Base-by-base conservation (phyloP, 2,888 invertebrate species). In the Orchesella flavescens region DNA sequence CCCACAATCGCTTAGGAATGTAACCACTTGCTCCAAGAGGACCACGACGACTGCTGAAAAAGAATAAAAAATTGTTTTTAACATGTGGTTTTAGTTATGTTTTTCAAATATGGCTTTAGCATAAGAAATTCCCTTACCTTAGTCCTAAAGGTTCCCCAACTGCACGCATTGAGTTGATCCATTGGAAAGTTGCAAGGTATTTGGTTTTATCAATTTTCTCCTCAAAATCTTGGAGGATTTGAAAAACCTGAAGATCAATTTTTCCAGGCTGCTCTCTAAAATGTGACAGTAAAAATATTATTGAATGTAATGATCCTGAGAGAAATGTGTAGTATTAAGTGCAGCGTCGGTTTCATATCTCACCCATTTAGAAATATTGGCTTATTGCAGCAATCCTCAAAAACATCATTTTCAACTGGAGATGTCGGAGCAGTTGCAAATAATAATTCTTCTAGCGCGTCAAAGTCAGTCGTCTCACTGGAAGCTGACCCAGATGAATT, bases 231-330 rank as follows among this genome's bases (percentile, higher is more conserved):
- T 92, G 91, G 80, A 97, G 89, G 44, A 96, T 96, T 88, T 94
- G 94, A 89, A 93, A 93, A 74, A 96, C 95, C 86, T 95, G 93
- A 74, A 93, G 91, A 90, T 97, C 97, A 87, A 94, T 92, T 89
- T 95, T 96, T 0, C 94, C 93, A 0, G 96, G 95, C 88, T 92
- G 92, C 88, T 93, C 92, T 0, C 96, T 96, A 24, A 17, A 71
- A n/a, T 21, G 72, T 69, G n/a, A n/a, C n/a, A 43, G 72, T 57
- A 85, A 57, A 21, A 17, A 15, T n/a, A n/a, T 10, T 63, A 19
- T 5, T 63, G 12, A 10, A 12, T 5, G 5, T 63, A 55, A 12
- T 55, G 7, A 9, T 12, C n/a, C 55, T 55, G 15, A 17, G n/a
- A n/a, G n/a, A n/a, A n/a, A n/a, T n/a, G n/a, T n/a, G n/a, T n/a